These are phyloP conservation scores for Drosophila algonquin DNA, from an alignment of 2,888 invertebrate species.

Conservation along the genomic window DNA sequence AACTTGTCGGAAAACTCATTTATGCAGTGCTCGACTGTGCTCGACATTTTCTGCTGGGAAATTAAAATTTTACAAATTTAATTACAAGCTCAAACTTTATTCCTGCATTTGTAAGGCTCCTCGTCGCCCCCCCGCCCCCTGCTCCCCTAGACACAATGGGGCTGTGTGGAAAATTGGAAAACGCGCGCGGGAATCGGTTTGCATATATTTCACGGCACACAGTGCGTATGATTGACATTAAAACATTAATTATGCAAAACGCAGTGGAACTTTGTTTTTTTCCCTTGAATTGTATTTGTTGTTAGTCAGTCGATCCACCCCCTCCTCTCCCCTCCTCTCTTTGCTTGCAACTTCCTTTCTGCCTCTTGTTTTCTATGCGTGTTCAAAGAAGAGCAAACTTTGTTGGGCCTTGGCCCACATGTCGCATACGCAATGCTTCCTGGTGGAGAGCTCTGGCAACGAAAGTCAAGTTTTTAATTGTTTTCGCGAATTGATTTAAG, in stretches of 20 bases:
- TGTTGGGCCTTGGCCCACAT: slow-evolving; percentile 30
- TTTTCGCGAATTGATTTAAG: slow-evolving; percentile 72
- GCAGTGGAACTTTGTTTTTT: slow-evolving; percentile 26
- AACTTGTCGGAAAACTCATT: not conserved
- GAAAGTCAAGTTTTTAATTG: slow-evolving; percentile 67
- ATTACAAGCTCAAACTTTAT: slow-evolving; percentile 60
- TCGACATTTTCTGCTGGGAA: slow-evolving; percentile 5
- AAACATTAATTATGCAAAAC: slow-evolving; percentile 74
- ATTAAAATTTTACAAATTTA: slow-evolving; percentile 48
- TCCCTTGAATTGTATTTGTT: slow-evolving; percentile 33
- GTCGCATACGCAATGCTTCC: slow-evolving; percentile 47
- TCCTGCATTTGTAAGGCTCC: not conserved
- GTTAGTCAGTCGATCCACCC: slow-evolving; percentile 14
- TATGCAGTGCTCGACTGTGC: not conserved
- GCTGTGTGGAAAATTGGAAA: slow-evolving; percentile 50
- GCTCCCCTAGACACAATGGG: slow-evolving; percentile 12
- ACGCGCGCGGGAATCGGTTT: slow-evolving; percentile 52
- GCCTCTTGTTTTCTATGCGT: slow-evolving; percentile 4
- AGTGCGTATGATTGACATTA: slow-evolving; percentile 78
- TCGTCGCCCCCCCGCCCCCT: not conserved
- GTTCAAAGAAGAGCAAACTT: slow-evolving; percentile 29
- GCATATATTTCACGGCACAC: slow-evolving; percentile 74
- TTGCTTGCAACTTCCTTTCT: slow-evolving; percentile 2
- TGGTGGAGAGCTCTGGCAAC: slow-evolving; percentile 12
- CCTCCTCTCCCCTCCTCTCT: not conserved